These are phyloP conservation scores for Neopelma chrysocephalum DNA, from an alignment of 2,797 vertebrate genomes.

Conservation along the genomic window DNA sequence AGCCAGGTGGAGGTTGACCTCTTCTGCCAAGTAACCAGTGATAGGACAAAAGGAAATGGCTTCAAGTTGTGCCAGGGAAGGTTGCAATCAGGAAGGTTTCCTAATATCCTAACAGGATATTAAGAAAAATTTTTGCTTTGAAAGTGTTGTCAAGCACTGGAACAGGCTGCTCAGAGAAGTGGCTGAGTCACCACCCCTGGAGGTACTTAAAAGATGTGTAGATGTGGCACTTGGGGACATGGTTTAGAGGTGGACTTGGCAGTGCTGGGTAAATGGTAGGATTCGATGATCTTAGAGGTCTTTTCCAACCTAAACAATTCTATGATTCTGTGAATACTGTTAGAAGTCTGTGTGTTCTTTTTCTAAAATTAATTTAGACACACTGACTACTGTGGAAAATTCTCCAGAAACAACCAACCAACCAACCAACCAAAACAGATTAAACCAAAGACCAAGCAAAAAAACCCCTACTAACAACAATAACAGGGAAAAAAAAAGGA, in stretches of 20 bases:
- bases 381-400: neutral
- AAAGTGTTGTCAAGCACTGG: neutral
- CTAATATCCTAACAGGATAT: neutral
- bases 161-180: neutral
- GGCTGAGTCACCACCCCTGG: neutral
- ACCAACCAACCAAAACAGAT: neutral
- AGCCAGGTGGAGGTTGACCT: neutral
- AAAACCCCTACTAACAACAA: neutral
- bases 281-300: neutral
- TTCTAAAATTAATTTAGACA: neutral
- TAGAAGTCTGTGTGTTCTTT: neutral
- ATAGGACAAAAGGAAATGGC: neutral
- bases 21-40: neutral
- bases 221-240: neutral
- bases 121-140: neutral
- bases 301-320: neutral
- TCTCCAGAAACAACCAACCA: neutral
- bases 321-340: neutral
- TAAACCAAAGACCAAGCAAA: fast-evolving
- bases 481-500: fast-evolving
- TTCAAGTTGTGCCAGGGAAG: neutral
- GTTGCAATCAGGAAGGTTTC: neutral
- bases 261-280: neutral
- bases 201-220: neutral
- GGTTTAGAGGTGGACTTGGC: neutral